A percentile compares a stretch with the other conserved stretches of the same genome.
Conservation (phyloP, 2,888 invertebrate species). For the Euproctis similis region DNA sequence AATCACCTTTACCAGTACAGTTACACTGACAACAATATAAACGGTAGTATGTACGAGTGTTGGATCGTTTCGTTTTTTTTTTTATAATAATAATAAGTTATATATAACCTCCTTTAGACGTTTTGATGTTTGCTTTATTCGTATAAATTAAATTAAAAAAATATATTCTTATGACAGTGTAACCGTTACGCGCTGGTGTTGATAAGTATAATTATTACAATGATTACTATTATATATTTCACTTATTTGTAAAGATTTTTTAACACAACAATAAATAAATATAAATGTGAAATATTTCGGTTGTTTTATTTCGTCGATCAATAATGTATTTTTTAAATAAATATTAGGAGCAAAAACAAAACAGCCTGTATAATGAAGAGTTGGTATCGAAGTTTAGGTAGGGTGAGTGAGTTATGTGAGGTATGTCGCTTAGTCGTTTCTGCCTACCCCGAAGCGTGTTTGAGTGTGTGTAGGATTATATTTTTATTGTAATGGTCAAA, state of each 20-base stretch:
- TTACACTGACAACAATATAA: constrained; percentile 37
- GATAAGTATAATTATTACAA: constrained; percentile 61
- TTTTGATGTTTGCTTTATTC: constrained; percentile 15
- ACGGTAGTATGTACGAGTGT: no score
- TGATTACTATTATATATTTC: constrained; percentile 68
- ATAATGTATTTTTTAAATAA: no score
- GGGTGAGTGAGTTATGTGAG: no score
- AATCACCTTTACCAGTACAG: constrained; percentile 36
- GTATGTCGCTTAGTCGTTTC: no score
- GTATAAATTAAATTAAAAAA: constrained; percentile 20
- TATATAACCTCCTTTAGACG: no score
- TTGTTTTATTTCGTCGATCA: constrained; percentile 53
- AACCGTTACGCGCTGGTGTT: constrained; percentile 35
- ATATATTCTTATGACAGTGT: constrained; percentile 41
- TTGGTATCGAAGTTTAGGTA: no score
- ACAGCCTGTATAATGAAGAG: no score
- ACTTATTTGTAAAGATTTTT: constrained; percentile 74
- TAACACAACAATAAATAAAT: constrained; percentile 75
- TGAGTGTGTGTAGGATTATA: no score
- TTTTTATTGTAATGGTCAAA: no score
- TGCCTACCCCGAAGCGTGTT: no score
- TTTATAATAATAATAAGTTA: constrained; percentile 5
- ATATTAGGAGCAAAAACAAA: no score
- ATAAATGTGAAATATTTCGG: constrained; percentile 65
- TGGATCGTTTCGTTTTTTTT: no score